phyloP scores from a whole-genome alignment of 2,888 invertebrate genomes.

The Eumerus sabulonum region DNA sequence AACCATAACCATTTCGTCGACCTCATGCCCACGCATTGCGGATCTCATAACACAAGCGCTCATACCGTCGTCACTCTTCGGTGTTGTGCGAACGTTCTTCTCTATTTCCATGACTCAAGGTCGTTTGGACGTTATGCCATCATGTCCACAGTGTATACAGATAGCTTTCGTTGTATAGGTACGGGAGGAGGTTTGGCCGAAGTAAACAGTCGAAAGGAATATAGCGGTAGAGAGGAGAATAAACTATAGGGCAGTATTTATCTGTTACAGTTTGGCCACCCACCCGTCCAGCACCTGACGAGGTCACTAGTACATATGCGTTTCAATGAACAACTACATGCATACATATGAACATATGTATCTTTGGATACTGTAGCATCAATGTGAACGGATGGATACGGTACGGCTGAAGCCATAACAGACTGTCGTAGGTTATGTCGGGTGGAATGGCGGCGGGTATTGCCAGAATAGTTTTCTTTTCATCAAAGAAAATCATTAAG shows the following conservation, averaged over 20 bases:
- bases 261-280: too few species aligned
- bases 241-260: too few species aligned
- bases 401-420: background rate
- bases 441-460: background rate
- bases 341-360: background rate
- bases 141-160: background rate
- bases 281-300: too few species aligned
- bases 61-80: background rate
- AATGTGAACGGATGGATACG: background rate
- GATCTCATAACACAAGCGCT: background rate
- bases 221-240: too few species aligned
- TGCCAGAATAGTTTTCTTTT: constrained; percentile 29
- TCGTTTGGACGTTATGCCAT: constrained; percentile 43
- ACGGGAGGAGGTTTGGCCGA: too few species aligned
- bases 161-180: too few species aligned
- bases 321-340: too few species aligned
- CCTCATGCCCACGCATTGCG: too few species aligned
- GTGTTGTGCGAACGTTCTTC: background rate
- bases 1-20: too few species aligned
- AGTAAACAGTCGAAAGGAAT: too few species aligned
- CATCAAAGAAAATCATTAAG: too few species aligned
- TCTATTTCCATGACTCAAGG: constrained; percentile 51
- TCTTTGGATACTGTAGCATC: background rate
- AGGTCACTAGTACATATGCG: too few species aligned
- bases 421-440: constrained; percentile 56